Conservation (phyloP, 1,140 invertebrate genomes). For the Papilio dardanus region DNA sequence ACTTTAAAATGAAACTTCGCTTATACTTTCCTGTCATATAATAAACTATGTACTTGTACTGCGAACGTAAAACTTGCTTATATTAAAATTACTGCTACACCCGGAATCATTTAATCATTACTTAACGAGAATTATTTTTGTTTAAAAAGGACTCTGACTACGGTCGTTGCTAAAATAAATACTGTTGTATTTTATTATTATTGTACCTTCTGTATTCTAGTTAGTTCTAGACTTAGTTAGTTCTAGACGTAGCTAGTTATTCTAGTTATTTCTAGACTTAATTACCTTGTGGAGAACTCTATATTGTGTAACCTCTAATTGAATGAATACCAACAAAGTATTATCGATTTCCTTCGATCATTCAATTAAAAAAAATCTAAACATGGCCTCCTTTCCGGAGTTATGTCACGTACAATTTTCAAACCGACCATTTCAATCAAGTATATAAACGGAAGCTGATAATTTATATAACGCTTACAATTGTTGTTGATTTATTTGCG, state of each 20-base stretch:
- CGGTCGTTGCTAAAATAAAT: no score
- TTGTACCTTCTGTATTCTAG: no score
- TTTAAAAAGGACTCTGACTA: no score
- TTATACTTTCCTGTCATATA: not conserved
- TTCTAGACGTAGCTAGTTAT: no score
- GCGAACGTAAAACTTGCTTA: not conserved
- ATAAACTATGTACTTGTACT: not conserved
- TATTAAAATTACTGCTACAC: not conserved
- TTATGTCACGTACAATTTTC: slow-evolving; percentile 30
- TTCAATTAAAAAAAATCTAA: slow-evolving; percentile 11
- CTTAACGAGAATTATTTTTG: no score
- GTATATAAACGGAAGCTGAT: slow-evolving; percentile 20
- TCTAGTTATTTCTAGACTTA: no score
- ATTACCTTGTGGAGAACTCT: no score
- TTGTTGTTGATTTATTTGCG: slow-evolving; percentile 33
- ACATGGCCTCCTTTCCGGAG: not conserved
- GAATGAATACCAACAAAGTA: not conserved
- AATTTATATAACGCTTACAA: slow-evolving; percentile 33
- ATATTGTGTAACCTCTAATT: not conserved
- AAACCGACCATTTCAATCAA: slow-evolving; percentile 14
- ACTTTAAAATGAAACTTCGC: not conserved
- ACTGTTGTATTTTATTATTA: no score
- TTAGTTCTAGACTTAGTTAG: no score
- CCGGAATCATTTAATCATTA: no score
- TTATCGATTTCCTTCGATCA: not conserved